A percentile compares a stretch with the other conserved stretches of the same genome.
These are phyloP conservation scores for Drosophila pseudoobscura DNA, from an alignment of 1,140 invertebrate species.

Conservation along the genomic window DNA sequence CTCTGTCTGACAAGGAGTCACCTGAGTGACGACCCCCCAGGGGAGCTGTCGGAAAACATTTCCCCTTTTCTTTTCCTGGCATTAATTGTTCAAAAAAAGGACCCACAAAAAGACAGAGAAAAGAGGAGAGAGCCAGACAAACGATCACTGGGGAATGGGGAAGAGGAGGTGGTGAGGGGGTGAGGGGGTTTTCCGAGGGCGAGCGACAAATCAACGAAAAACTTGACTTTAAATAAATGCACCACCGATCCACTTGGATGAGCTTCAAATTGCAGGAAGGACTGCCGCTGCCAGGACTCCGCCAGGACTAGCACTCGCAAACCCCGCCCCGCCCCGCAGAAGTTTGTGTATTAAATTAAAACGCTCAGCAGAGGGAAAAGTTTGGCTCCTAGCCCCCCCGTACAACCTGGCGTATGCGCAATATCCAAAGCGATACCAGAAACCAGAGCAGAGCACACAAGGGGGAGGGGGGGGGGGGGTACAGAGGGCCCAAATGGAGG, in stretches of 20 bases:
- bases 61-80: constrained; percentile 9
- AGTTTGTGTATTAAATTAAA: constrained; percentile 82
- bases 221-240: constrained; percentile 76
- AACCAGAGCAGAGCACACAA: neutral
- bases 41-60: constrained; percentile 43
- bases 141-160: constrained; percentile 41
- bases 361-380: constrained; percentile 60
- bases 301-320: too few species aligned
- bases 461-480: neutral
- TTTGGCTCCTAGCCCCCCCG: constrained; percentile 29
- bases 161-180: too few species aligned
- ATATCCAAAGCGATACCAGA: constrained; percentile 11
- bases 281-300: neutral
- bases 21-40: constrained; percentile 27
- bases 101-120: neutral
- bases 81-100: constrained; percentile 52
- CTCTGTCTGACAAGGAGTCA: constrained; percentile 7
- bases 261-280: constrained; percentile 46
- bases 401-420: constrained; percentile 58
- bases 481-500: too few species aligned
- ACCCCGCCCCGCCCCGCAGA: constrained; percentile 12
- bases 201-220: constrained; percentile 64
- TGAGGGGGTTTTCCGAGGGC: neutral
- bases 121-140: neutral
- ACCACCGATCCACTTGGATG: constrained; percentile 59